Evolutionary conservation across 2,888 invertebrate species (phyloP), one percentile per base, ranked within the genome.

Genomic region (Meteorus colon): DNA sequence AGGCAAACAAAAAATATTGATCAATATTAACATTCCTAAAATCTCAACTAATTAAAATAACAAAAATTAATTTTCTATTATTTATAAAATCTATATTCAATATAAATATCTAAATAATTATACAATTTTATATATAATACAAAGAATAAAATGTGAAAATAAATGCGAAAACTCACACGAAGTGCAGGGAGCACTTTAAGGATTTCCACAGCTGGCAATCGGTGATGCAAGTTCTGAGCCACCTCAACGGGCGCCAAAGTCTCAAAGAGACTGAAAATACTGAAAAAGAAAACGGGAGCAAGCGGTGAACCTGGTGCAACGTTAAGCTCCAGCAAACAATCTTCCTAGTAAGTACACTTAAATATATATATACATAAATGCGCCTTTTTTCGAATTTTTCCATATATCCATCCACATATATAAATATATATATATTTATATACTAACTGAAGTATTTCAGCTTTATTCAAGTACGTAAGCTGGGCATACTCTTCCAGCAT

Each of bases 171-270:
- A 84, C 86, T 86, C 86, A 94, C 95, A 91, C 92, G 92, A 62
- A 95, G 89, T 82, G 94, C 93, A 6, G 93, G 92, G 89, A 95
- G 94, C 78, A 92, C 91, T 77, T 92, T 90, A 51, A 94, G 88
- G 27, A 94, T 90, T 60, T 91, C 89, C 41, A 91, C 90, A 78
- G 88, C 90, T 29, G 89, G 88, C 86, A 93, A 92, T 82, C 93
- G 90, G 77, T 91, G 90, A 78, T 91, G 83, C 70, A 89, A 89
- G 85, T 93, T 89, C 16, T 86, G 86, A 16, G 88, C 78, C 29
- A 92, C 80, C 83, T 90, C 90, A 41, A 87, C 90, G 6, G 90
- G 89, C 73, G 91, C 90, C 5, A 93, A 90, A 0, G 91, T 90
- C 82, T 90, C 87, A 82, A 93, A 92, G 81, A 91, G 91, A 84